Base-by-base conservation (phyloP, 2,113 vertebrate species). In the Cololabis saira region DNA sequence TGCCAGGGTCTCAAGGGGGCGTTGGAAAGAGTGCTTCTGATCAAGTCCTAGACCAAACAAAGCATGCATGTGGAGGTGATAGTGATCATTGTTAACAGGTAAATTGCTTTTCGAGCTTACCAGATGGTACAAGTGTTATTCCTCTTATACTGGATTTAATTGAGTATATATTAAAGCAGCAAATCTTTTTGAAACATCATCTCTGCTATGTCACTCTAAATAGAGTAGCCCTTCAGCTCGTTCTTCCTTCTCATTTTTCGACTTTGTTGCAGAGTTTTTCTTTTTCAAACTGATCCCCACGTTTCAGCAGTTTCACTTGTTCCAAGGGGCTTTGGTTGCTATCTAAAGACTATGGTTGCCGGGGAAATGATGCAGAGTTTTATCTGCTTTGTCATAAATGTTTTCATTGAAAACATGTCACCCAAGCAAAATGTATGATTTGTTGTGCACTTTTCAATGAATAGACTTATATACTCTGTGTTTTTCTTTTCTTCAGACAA, bases 141-240 rank as follows among this genome's bases (percentile, higher is more conserved):
- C 64, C n/a, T 61, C 73, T 80, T 84, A 78, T 73, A 76, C 52
- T 66, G 50, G 27, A 78, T 78, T 84, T 81, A 85, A 81, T 42
- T 74, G 60, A 66, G 48, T 81, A 84, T 81, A 85, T 87, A 91
- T 87, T 87, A 87, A 91, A 87, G 64, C 80, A 77, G 81, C 81
- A 90, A 89, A 88, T 89, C 84, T 89, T 85, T 61, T n/a, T 72
- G 80, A 80, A 88, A 89, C 63, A 11, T 48, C 71, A 87, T 81
- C 74, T 13, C 55, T 7, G 24, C 49, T 61, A 74, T 71, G 84
- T 80, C 84, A 62, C 59, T 84, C 61, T 72, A 51, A 75, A 89
- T 87, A n/a, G 9, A 69, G 60, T 71, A 61, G 30, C 18, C 54
- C 52, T 63, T 57, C 44, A 61, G 52, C 52, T 40, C 10, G 17